Evolutionary conservation across 2,797 vertebrate species (phyloP).

Genomic region (Apogon hyalosoma): DNA sequence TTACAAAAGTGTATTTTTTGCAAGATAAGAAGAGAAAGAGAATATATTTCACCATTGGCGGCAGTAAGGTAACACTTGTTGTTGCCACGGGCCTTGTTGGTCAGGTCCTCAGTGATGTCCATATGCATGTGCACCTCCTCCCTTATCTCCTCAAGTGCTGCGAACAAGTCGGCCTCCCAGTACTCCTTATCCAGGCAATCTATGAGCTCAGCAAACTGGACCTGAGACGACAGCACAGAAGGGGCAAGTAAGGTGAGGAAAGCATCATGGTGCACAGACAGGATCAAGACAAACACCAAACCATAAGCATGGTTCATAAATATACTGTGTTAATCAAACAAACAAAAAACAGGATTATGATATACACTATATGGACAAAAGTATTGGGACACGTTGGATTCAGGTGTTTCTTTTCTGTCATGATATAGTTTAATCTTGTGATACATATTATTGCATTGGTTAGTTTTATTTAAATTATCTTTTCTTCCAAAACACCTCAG

Average conservation of each 20-base stretch:
- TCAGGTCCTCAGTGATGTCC: conserved; percentile 95
- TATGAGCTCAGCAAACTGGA: conserved; percentile 93
- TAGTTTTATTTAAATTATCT: too few relatives aligned
- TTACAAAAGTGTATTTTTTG: not conserved
- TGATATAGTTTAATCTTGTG: too few relatives aligned
- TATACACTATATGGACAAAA: too few relatives aligned
- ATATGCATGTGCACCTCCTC: conserved; percentile 94
- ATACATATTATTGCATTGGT: too few relatives aligned
- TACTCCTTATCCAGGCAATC: conserved; percentile 91
- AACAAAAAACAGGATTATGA: not conserved
- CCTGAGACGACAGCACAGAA: conserved; percentile 40
- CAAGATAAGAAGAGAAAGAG: conserved; percentile 6
- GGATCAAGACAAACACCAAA: too few relatives aligned
- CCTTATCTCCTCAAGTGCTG: conserved; percentile 91
- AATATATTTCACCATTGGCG: conserved; percentile 83
- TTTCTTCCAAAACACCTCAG: too few relatives aligned
- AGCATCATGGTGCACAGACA: too few relatives aligned
- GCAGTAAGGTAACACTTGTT: conserved; percentile 94
- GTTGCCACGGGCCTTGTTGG: conserved; percentile 93
- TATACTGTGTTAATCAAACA: not conserved
- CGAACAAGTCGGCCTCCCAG: conserved; percentile 93
- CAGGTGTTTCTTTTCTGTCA: too few relatives aligned
- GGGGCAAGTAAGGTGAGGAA: too few relatives aligned
- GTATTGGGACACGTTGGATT: too few relatives aligned
- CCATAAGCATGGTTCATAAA: too few relatives aligned